Evolutionary conservation across 2,888 invertebrate genomes (phyloP).

Genomic region (Zhengitettix transpicula): DNA sequence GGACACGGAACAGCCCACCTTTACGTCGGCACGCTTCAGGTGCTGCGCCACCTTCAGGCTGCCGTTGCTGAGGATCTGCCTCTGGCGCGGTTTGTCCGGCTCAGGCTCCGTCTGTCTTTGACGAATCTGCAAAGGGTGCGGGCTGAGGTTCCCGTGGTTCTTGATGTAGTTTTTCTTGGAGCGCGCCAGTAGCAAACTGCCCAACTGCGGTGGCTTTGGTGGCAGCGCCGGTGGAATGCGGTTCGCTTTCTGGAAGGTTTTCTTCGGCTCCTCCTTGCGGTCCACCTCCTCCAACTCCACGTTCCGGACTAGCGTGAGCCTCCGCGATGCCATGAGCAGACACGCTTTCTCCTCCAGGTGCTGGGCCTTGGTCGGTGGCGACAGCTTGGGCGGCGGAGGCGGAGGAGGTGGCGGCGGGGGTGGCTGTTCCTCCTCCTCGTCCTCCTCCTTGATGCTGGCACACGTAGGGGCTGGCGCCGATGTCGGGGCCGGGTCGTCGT

Average conservation of each 20-base stretch:
- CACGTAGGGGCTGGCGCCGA: slow-evolving; percentile 18
- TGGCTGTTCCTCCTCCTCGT: slow-evolving; percentile 6
- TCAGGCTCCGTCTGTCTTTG: background rate
- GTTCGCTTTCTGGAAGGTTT: background rate
- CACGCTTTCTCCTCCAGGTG: slow-evolving; percentile 23
- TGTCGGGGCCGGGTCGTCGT: slow-evolving; percentile 16
- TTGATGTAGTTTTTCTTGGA: too few relatives aligned
- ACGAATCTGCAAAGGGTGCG: background rate
- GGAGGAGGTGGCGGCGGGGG: slow-evolving; percentile 9
- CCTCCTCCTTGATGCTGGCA: slow-evolving; percentile 14
- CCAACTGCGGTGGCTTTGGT: slow-evolving; percentile 40
- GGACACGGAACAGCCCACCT: slow-evolving; percentile 12
- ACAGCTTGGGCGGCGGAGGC: slow-evolving; percentile 8
- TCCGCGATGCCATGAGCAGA: slow-evolving; percentile 22
- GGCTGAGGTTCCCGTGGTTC: background rate
- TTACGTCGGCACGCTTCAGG: background rate
- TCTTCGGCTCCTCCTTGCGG: slow-evolving; percentile 22
- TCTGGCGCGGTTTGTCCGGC: slow-evolving; percentile 5
- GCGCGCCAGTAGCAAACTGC: background rate
- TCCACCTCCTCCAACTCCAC: slow-evolving; percentile 33
- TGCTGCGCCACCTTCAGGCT: slow-evolving; percentile 7
- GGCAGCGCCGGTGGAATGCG: slow-evolving; percentile 52
- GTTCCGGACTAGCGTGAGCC: slow-evolving; percentile 28
- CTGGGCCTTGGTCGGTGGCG: slow-evolving; percentile 8
- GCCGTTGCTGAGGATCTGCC: slow-evolving; percentile 12